phyloP scores from a whole-genome alignment of 2,113 vertebrate species.

The Cephalopterus ornatus region DNA sequence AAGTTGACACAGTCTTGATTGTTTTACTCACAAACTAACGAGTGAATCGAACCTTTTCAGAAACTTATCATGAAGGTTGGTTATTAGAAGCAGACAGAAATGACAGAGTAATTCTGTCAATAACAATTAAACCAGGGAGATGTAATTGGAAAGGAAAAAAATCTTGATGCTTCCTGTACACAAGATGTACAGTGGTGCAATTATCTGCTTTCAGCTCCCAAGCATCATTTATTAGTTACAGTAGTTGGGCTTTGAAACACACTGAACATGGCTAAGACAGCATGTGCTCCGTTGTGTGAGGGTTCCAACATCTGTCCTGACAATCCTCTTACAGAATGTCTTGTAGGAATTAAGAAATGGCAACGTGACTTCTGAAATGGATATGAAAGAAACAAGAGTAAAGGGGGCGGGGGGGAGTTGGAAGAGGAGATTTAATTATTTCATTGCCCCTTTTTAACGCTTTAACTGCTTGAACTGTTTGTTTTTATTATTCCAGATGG shows the following conservation, averaged over 20 bases:
- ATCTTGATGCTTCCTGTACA: not conserved
- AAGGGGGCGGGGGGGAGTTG: not conserved
- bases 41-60: not conserved
- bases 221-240: conserved; percentile 59
- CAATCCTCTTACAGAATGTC: conserved; percentile 63
- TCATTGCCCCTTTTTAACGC: conserved; percentile 32
- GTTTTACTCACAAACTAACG: not conserved
- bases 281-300: conserved; percentile 33
- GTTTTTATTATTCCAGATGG: conserved; percentile 50
- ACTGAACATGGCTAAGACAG: conserved; percentile 6
- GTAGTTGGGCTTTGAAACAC: conserved; percentile 44
- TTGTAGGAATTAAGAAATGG: conserved; percentile 42
- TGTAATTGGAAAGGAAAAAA: not conserved
- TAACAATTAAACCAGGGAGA: not conserved
- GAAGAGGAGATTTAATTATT: conserved; percentile 27
- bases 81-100: not conserved
- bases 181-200: conserved; percentile 3
- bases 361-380: conserved; percentile 49
- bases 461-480: conserved; percentile 45
- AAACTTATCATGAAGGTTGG: not conserved
- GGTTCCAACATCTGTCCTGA: conserved; percentile 66
- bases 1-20: not conserved
- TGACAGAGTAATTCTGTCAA: not conserved
- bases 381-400: conserved; percentile 17
- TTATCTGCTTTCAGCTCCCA: conserved; percentile 32